Conservation (phyloP, 1,140 invertebrate species). For the Phocides pigmalion region DNA sequence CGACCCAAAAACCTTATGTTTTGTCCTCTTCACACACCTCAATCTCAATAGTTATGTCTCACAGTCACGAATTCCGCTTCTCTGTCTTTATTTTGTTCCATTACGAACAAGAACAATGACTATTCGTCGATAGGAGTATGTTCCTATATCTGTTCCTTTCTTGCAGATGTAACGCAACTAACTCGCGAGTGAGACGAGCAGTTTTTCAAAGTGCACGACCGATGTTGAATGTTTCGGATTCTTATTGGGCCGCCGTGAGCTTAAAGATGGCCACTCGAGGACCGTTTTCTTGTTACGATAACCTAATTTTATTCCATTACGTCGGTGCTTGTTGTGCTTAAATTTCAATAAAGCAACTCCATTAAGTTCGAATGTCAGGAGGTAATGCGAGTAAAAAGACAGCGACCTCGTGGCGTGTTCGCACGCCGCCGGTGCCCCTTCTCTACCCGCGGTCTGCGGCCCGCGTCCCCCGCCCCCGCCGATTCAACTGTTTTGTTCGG, state of each 20-base stretch:
- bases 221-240: constrained; percentile 72
- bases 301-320: constrained; percentile 80
- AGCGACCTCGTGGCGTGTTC: constrained; percentile 69
- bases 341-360: constrained; percentile 75
- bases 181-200: constrained; percentile 58
- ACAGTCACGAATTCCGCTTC: constrained; percentile 81
- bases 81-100: constrained; percentile 83
- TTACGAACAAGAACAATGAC: constrained; percentile 82
- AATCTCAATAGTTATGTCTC: constrained; percentile 65
- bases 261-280: constrained; percentile 80
- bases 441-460: constrained; percentile 17
- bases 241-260: constrained; percentile 76
- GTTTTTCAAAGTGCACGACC: constrained; percentile 44
- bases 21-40: constrained; percentile 59
- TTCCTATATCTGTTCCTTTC: constrained; percentile 73
- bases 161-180: constrained; percentile 35
- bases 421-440: constrained; percentile 48
- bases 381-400: constrained; percentile 76
- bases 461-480: constrained; percentile 28
- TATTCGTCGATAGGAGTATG: constrained; percentile 69
- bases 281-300: constrained; percentile 79
- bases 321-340: constrained; percentile 70
- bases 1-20: constrained; percentile 79
- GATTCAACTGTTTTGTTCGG: constrained; percentile 70
- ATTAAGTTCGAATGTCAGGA: constrained; percentile 80